These are phyloP conservation scores for Brachynemurus nebulosus DNA, from an alignment of 2,888 invertebrate genomes.

Conservation along the genomic window DNA sequence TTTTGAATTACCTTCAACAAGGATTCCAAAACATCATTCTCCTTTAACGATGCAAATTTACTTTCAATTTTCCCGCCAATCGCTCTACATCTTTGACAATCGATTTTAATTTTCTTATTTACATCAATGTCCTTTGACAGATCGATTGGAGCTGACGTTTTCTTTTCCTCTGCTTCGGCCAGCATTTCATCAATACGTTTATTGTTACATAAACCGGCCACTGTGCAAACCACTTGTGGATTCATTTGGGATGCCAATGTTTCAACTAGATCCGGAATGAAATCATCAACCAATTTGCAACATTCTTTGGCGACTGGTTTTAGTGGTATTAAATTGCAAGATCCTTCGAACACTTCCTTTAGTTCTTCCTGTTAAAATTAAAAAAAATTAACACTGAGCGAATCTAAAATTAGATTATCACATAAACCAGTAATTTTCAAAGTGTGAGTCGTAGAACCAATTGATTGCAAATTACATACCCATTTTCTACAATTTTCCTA, in stretches of 20 bases:
- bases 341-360: slow-evolving; percentile 76
- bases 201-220: slow-evolving; percentile 78
- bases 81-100: slow-evolving; percentile 36
- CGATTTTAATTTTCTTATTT: too few species aligned
- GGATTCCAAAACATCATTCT: slow-evolving; percentile 41
- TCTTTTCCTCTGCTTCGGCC: slow-evolving; percentile 32
- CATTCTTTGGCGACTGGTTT: slow-evolving; percentile 63
- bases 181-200: slow-evolving; percentile 51
- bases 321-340: slow-evolving; percentile 66
- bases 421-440: too few species aligned
- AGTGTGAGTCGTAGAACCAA: too few species aligned
- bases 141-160: slow-evolving; percentile 23
- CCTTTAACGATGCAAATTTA: slow-evolving; percentile 35
- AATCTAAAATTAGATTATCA: too few species aligned
- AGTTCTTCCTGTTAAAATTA: slow-evolving; percentile 50
- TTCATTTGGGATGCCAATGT: slow-evolving; percentile 84
- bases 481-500: too few species aligned
- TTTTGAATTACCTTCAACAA: slow-evolving; percentile 39
- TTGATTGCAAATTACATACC: too few species aligned
- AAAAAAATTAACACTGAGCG: background rate
- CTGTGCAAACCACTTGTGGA: slow-evolving; percentile 74
- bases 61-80: slow-evolving; percentile 36
- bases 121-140: slow-evolving; percentile 14
- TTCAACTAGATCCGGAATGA: slow-evolving; percentile 76
- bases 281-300: slow-evolving; percentile 65